Evolutionary conservation across 2,888 invertebrate species (phyloP).

Genomic region (Eulithis testata): DNA sequence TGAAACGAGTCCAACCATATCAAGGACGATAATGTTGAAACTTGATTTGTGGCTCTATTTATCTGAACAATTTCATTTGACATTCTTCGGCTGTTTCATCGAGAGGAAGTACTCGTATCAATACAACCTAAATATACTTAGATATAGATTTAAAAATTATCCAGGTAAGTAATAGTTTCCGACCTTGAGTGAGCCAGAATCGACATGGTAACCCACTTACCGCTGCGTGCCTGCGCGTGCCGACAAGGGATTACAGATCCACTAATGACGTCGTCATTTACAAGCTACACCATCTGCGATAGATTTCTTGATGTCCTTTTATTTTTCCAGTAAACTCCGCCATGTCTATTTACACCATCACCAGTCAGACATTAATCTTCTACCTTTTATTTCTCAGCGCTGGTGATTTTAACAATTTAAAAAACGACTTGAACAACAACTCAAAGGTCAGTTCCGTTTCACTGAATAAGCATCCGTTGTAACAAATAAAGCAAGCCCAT

Average conservation of each 20-base stretch:
- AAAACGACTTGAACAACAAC: slow-evolving; percentile 14
- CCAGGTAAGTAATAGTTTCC: slow-evolving; percentile 51
- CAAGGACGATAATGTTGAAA: slow-evolving; percentile 76
- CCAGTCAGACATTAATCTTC: slow-evolving; percentile 6
- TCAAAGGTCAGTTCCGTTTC: slow-evolving; percentile 40
- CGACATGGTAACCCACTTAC: slow-evolving; percentile 76
- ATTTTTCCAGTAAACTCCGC: slow-evolving; percentile 10
- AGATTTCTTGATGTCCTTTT: slow-evolving; percentile 21
- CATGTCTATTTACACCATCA: slow-evolving; percentile 13
- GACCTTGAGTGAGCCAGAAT: slow-evolving; percentile 68
- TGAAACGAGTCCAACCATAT: slow-evolving; percentile 73
- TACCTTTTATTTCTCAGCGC: slow-evolving; percentile 14
- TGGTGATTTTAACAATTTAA: slow-evolving; percentile 15
- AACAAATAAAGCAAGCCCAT: slow-evolving; percentile 47
- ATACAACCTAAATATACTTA: slow-evolving; percentile 1
- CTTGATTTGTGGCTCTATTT: slow-evolving; percentile 60
- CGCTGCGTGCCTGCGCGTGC: slow-evolving; percentile 72
- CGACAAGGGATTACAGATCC: slow-evolving; percentile 63
- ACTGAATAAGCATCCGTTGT: slow-evolving; percentile 53
- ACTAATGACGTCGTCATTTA: slow-evolving; percentile 59
- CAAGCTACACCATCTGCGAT: slow-evolving; percentile 64
- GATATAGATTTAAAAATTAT: slow-evolving; percentile 19
- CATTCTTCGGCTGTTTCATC: slow-evolving; percentile 14
- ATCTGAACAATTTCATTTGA: slow-evolving; percentile 36
- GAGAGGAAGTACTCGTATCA: slow-evolving; percentile 16